Evolutionary conservation across 2,888 invertebrate genomes (phyloP).

Genomic region (Suillia variegata): DNA sequence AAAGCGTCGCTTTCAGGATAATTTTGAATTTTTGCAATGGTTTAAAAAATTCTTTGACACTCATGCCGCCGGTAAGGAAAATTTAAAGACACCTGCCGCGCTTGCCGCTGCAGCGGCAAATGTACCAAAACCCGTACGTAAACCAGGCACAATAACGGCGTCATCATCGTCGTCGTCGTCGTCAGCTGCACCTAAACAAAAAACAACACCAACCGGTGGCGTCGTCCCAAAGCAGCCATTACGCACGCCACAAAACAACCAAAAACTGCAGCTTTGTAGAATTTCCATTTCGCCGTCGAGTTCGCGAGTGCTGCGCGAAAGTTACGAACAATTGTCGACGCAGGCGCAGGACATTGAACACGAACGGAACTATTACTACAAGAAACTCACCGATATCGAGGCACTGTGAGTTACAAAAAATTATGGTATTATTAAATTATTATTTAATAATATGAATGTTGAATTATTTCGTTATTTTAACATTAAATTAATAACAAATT

Average conservation of each 20-base stretch:
- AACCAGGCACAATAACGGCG: neutral
- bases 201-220: neutral
- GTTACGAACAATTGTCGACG: constrained; percentile 23
- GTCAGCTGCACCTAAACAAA: constrained; percentile 8
- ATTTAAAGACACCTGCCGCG: constrained; percentile 7
- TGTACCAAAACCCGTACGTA: constrained; percentile 27
- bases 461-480: too few relatives aligned
- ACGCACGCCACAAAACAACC: constrained; percentile 14
- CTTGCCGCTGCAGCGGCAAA: constrained; percentile 26
- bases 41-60: constrained; percentile 99
- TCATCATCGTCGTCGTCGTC: neutral
- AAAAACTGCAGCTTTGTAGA: constrained; percentile 27
- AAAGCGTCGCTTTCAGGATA: constrained; percentile 98
- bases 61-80: constrained; percentile 87
- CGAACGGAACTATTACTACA: constrained; percentile 43
- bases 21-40: constrained; percentile 99
- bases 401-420: constrained; percentile 34
- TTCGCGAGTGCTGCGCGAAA: constrained; percentile 30
- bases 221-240: constrained; percentile 4
- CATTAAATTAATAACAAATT: too few relatives aligned
- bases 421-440: too few relatives aligned
- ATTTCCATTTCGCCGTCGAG: constrained; percentile 34
- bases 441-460: too few relatives aligned
- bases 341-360: constrained; percentile 26
- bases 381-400: constrained; percentile 47